These are phyloP conservation scores for Andrena cerasifolii DNA, from an alignment of 1,140 invertebrate genomes.

Conservation along the genomic window DNA sequence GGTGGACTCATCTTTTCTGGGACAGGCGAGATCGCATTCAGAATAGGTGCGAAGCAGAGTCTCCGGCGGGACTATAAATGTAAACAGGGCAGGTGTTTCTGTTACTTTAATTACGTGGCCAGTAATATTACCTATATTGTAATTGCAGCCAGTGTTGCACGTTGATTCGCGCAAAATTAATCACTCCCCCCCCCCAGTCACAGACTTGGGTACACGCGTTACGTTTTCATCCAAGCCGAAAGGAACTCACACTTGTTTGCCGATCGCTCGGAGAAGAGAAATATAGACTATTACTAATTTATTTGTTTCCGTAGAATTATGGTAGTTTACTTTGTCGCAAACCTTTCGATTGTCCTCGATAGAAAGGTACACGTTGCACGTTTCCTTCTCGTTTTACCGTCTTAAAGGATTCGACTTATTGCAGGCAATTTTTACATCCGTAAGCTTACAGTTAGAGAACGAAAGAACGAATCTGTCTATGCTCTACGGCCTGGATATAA, in stretches of 20 bases:
- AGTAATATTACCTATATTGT: slow-evolving; percentile 28
- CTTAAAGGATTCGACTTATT: not conserved
- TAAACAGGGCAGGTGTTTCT: slow-evolving; percentile 24
- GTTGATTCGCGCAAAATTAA: slow-evolving; percentile 12
- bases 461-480: not conserved
- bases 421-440: not conserved
- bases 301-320: slow-evolving; percentile 7
- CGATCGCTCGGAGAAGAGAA: not conserved
- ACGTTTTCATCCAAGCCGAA: not conserved
- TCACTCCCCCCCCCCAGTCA: not conserved
- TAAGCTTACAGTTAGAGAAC: too few species aligned
- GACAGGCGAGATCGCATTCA: not conserved
- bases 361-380: not conserved
- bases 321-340: not conserved
- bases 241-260: not conserved
- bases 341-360: not conserved
- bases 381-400: not conserved
- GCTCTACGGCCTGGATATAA: too few species aligned
- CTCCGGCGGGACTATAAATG: slow-evolving; percentile 26
- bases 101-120: slow-evolving; percentile 35
- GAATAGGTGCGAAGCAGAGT: not conserved
- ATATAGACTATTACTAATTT: not conserved
- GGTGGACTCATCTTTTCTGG: not conserved
- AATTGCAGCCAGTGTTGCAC: slow-evolving; percentile 17
- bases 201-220: not conserved